A percentile compares a stretch with the other conserved stretches of the same genome.
Conservation (phyloP, 2,797 vertebrate genomes). For the Lemur catta region DNA sequence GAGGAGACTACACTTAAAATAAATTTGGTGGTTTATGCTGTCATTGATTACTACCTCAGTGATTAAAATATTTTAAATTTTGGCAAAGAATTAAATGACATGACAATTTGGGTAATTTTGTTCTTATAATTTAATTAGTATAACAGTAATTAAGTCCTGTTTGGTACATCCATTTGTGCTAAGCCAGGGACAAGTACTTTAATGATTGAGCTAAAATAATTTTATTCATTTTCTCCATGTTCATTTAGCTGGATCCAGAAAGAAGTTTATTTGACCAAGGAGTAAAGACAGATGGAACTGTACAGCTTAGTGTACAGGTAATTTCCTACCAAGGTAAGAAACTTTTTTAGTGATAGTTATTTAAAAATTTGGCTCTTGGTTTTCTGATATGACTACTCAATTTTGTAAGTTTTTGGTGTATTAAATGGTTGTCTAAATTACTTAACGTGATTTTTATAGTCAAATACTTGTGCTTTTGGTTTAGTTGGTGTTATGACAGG, state of each 20-base stretch:
- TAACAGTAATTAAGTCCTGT: conserved; percentile 25
- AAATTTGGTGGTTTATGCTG: neutral
- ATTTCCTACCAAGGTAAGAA: conserved; percentile 94
- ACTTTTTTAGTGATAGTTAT: neutral
- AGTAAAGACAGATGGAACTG: conserved; percentile 99
- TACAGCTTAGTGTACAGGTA: conserved; percentile 98
- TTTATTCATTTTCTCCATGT: conserved; percentile 38
- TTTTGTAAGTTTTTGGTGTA: conserved; percentile 32
- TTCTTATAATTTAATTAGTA: conserved; percentile 42
- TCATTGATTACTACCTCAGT: neutral
- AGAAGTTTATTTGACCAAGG: conserved; percentile 99
- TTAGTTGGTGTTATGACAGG: neutral
- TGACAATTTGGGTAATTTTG: conserved; percentile 4
- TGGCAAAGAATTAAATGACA: conserved; percentile 23
- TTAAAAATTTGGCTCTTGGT: conserved; percentile 15
- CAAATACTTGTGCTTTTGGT: neutral
- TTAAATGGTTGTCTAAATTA: conserved; percentile 18
- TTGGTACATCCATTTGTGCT: conserved; percentile 9
- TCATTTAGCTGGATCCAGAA: conserved; percentile 93
- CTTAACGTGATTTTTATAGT: neutral
- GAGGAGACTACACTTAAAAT: neutral
- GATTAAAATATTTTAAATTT: conserved; percentile 54
- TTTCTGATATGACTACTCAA: neutral
- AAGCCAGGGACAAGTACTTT: neutral
- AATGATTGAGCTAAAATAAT: conserved; percentile 28